Evolutionary conservation across 2,888 invertebrate species (phyloP).

Genomic region (Meta bourneti): DNA sequence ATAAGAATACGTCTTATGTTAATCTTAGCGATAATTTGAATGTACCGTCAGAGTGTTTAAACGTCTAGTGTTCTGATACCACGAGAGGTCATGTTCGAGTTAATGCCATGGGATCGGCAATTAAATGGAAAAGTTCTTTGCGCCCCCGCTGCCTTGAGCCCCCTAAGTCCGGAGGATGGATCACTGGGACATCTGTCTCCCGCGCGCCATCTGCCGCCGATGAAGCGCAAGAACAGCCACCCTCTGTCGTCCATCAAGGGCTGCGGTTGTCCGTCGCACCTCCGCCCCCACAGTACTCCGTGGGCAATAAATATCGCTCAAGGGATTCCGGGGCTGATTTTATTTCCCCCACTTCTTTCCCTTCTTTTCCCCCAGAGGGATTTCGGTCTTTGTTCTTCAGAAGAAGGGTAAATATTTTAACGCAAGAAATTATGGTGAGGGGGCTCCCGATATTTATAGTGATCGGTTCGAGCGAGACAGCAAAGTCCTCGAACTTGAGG

Average conservation of each 20-base stretch:
- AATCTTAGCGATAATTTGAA: no score
- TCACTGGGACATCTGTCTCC: constrained; percentile 55
- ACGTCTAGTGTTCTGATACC: no score
- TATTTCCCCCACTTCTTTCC: not conserved
- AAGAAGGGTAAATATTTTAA: not conserved
- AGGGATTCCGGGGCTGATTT: constrained; percentile 22
- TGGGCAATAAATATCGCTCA: constrained; percentile 54
- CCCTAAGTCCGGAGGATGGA: constrained; percentile 27
- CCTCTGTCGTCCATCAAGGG: constrained; percentile 57
- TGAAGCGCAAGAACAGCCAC: constrained; percentile 47
- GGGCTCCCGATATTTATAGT: no score
- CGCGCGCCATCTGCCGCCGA: constrained; percentile 71
- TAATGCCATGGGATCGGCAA: constrained; percentile 1
- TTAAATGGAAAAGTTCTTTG: constrained; percentile 29
- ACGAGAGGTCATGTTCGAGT: no score
- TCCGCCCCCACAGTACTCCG: not conserved
- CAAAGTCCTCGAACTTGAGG: no score
- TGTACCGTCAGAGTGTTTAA: no score
- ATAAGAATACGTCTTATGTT: no score
- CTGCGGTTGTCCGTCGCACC: constrained; percentile 46
- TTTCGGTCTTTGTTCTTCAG: constrained; percentile 21
- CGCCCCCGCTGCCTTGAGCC: constrained; percentile 6
- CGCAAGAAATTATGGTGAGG: not conserved
- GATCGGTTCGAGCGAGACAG: no score
- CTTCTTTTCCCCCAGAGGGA: not conserved